Conservation (phyloP, 2,888 invertebrate species). For the Tanytarsus gracilentus region DNA sequence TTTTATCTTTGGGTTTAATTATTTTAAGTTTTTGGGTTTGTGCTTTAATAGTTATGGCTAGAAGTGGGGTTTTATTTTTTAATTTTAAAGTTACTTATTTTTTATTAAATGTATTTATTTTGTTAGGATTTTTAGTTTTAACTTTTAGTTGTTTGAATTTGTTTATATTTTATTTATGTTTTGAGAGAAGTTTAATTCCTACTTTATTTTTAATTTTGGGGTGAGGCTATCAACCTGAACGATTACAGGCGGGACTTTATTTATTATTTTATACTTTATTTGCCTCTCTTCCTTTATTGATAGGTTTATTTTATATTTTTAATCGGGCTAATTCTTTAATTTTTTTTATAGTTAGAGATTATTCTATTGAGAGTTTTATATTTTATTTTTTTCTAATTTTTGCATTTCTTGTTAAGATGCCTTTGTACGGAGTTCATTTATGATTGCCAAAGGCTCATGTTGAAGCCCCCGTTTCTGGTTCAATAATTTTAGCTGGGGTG, state of each 20-base stretch:
- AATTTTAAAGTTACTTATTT: background rate
- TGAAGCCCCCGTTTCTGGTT: conserved; percentile 61
- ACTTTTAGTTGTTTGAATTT: conserved; percentile 52
- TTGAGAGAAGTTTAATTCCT: conserved; percentile 59
- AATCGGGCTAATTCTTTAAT: conserved; percentile 44
- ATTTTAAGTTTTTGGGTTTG: conserved; percentile 53
- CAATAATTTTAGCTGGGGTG: conserved; percentile 64
- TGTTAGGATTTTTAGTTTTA: conserved; percentile 47
- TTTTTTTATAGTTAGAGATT: conserved; percentile 47
- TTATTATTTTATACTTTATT: conserved; percentile 62
- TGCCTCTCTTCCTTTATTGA: conserved; percentile 45
- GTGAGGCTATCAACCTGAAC: conserved; percentile 60
- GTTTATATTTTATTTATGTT: conserved; percentile 61
- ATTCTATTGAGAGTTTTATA: conserved; percentile 40
- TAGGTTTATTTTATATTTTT: conserved; percentile 36
- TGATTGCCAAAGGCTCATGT: conserved; percentile 69
- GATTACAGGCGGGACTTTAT: conserved; percentile 56
- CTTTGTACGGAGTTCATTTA: conserved; percentile 60
- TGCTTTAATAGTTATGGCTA: conserved; percentile 51
- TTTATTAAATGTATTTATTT: background rate
- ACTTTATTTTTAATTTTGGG: conserved; percentile 58
- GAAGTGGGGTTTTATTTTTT: conserved; percentile 34
- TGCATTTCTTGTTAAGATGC: conserved; percentile 63
- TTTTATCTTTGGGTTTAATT: conserved; percentile 49
- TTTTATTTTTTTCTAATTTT: conserved; percentile 50